Evolutionary conservation across 2,113 vertebrate genomes (phyloP).

Genomic region (Melanerpes formicivorus): DNA sequence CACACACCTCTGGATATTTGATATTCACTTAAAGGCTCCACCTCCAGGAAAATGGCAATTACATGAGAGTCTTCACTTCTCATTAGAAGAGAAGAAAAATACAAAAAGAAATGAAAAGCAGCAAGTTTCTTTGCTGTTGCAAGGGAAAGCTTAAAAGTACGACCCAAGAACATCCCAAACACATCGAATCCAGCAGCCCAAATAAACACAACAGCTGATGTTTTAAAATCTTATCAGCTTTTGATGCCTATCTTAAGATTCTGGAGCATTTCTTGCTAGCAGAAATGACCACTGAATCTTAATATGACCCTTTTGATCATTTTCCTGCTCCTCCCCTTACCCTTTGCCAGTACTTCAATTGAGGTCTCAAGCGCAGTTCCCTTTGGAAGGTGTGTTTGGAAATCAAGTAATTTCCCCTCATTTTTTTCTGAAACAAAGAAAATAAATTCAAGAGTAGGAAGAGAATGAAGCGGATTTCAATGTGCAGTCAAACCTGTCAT

Average conservation of each 20-base stretch:
- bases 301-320: neutral
- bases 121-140: neutral
- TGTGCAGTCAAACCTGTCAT: neutral
- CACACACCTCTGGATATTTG: neutral
- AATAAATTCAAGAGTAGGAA: neutral
- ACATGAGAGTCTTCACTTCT: neutral
- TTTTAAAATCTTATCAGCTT: neutral
- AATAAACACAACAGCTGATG: accelerated
- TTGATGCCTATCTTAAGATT: neutral
- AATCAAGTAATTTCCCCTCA: neutral
- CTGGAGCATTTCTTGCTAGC: neutral
- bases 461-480: neutral
- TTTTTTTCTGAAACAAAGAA: slow-evolving; percentile 18
- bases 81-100: neutral
- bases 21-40: slow-evolving; percentile 12
- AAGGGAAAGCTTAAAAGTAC: neutral
- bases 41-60: slow-evolving; percentile 35
- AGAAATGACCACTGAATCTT: neutral
- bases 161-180: neutral
- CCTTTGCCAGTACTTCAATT: neutral
- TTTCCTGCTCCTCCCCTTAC: neutral
- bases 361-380: neutral
- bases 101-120: neutral
- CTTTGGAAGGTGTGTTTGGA: neutral
- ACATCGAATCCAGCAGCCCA: neutral